Conservation (phyloP, 2,888 invertebrate genomes). For the Ophion ellenae region DNA sequence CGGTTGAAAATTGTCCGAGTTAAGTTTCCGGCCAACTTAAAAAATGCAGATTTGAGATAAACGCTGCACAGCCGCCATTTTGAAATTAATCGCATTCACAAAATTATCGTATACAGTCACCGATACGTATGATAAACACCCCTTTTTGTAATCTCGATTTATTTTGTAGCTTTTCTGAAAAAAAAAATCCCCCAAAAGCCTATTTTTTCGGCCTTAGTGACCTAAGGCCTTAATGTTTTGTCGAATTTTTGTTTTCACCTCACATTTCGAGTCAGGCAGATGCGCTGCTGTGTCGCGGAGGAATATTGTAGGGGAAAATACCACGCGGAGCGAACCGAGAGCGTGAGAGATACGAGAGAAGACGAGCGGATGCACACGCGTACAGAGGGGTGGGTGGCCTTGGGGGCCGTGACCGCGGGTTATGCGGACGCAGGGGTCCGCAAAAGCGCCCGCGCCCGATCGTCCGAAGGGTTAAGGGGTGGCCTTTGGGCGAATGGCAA, state of each 20-base stretch:
- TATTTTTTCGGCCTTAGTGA: no score
- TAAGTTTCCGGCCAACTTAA: no score
- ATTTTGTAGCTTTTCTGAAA: no score
- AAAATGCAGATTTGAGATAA: no score
- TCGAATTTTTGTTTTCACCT: background rate
- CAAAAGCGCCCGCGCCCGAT: conserved; percentile 30
- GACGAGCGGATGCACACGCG: conserved; percentile 67
- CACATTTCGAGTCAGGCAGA: background rate
- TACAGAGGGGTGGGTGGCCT: conserved; percentile 62
- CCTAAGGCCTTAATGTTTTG: background rate
- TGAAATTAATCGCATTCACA: no score
- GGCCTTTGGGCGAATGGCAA: conserved; percentile 65
- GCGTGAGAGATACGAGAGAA: conserved; percentile 50
- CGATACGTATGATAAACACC: no score
- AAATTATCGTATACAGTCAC: no score
- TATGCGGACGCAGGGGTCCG: conserved; percentile 35
- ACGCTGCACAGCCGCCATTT: no score
- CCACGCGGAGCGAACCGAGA: conserved; percentile 37
- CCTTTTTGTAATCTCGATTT: no score
- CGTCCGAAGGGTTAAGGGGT: conserved; percentile 48
- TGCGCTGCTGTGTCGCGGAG: conserved; percentile 9
- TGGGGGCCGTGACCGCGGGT: conserved; percentile 64
- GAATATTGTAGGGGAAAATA: conserved; percentile 28
- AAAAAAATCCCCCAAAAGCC: no score
- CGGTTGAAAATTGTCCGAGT: no score